phyloP scores from a whole-genome alignment of 2,113 vertebrate genomes.

The Aramus guarauna region DNA sequence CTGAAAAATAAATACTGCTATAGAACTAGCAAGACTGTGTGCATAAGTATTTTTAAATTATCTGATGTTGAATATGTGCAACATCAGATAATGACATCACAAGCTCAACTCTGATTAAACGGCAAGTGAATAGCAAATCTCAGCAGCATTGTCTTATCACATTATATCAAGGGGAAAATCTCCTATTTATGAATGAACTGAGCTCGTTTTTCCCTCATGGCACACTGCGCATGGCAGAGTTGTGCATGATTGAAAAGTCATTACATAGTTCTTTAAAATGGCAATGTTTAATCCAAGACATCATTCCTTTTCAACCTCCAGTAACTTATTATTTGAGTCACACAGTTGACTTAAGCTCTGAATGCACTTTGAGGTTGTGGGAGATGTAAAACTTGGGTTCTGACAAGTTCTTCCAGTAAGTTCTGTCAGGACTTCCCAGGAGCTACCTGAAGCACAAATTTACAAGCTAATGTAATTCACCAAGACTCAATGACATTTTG shows the following conservation, averaged over 20 bases:
- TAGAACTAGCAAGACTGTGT: background rate
- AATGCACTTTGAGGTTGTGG: background rate
- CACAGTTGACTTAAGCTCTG: background rate
- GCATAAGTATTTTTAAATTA: background rate
- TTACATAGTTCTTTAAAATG: background rate
- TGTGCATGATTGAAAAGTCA: background rate
- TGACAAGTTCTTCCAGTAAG: background rate
- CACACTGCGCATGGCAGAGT: background rate
- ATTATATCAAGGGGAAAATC: conserved; percentile 4
- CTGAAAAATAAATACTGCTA: background rate
- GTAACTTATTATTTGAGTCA: background rate
- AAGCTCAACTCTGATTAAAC: conserved; percentile 19
- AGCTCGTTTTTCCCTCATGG: background rate
- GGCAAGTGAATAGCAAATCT: background rate
- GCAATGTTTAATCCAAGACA: background rate
- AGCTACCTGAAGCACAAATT: background rate
- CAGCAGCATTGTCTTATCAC: background rate
- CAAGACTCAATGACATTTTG: background rate
- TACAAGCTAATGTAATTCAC: background rate
- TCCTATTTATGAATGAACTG: background rate
- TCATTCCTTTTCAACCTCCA: background rate
- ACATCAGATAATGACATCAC: background rate
- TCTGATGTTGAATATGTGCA: background rate
- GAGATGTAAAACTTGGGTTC: background rate
- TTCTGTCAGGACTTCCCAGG: background rate